phyloP scores from a whole-genome alignment of 2,888 invertebrate genomes.

The Shargacucullia verbasci region DNA sequence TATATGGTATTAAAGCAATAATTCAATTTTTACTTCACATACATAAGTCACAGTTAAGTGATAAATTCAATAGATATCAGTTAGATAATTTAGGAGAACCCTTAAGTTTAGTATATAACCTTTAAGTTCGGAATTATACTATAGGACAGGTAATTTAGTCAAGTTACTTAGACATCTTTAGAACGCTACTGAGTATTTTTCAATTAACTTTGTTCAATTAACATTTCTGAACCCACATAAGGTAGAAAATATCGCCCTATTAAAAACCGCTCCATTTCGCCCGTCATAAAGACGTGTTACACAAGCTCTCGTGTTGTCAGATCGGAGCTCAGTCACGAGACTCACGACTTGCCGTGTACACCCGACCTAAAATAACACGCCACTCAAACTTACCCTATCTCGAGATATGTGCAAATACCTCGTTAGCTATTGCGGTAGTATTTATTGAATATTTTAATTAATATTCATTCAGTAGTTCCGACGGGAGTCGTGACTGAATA shows the following conservation, averaged over 20 bases:
- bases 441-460: constrained; percentile 60
- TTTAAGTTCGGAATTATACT: no score
- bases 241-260: constrained; percentile 34
- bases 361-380: constrained; percentile 55
- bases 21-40: constrained; percentile 43
- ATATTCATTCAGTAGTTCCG: constrained; percentile 44
- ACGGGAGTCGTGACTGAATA: constrained; percentile 39
- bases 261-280: constrained; percentile 56
- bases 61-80: constrained; percentile 44
- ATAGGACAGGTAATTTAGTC: constrained; percentile 34
- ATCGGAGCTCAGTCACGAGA: constrained; percentile 69
- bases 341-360: constrained; percentile 68
- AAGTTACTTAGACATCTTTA: not conserved
- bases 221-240: not conserved
- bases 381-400: constrained; percentile 51
- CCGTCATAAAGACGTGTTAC: constrained; percentile 66
- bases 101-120: no score
- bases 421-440: constrained; percentile 52
- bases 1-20: no score
- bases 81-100: no score
- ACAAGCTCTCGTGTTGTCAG: constrained; percentile 63
- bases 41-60: constrained; percentile 40
- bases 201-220: constrained; percentile 1
- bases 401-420: constrained; percentile 49
- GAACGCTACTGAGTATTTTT: not conserved